These are phyloP conservation scores for Haplotaxodon microlepis DNA, from an alignment of 2,113 vertebrate species.

Conservation along the genomic window DNA sequence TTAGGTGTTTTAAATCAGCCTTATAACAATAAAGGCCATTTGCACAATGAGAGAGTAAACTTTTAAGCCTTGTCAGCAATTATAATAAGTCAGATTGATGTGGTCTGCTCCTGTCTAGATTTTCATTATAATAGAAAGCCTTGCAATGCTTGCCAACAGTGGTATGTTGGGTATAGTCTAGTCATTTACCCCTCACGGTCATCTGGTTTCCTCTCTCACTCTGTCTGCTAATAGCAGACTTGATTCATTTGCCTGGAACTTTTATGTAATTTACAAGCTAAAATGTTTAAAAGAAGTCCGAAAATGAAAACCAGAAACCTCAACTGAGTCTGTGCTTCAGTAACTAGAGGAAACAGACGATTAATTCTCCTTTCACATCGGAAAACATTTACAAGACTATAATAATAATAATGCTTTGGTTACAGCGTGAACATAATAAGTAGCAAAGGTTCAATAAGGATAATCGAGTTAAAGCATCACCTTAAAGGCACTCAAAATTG, in stretches of 20 bases:
- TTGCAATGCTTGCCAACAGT: background rate
- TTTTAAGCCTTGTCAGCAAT: background rate
- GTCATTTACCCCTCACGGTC: background rate
- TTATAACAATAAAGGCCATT: background rate
- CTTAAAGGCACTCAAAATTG: background rate
- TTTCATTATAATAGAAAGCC: background rate
- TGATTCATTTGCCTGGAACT: background rate
- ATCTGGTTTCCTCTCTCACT: background rate
- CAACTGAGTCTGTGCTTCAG: background rate
- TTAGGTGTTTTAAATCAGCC: background rate
- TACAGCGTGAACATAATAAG: background rate
- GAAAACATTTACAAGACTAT: background rate
- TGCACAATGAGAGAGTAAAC: background rate
- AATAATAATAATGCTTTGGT: background rate
- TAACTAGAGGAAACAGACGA: background rate
- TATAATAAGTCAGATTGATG: background rate
- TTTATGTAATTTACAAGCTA: background rate
- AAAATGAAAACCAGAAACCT: background rate
- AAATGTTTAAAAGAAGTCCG: background rate
- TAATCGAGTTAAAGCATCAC: background rate
- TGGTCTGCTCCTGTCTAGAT: background rate
- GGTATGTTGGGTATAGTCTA: background rate
- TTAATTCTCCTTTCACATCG: background rate
- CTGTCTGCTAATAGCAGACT: background rate
- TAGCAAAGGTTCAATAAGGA: background rate